Percentiles rank a stretch among this genome's conserved stretches.
phyloP scores from a whole-genome alignment of 2,888 invertebrate species.

The Magallana nippona region DNA sequence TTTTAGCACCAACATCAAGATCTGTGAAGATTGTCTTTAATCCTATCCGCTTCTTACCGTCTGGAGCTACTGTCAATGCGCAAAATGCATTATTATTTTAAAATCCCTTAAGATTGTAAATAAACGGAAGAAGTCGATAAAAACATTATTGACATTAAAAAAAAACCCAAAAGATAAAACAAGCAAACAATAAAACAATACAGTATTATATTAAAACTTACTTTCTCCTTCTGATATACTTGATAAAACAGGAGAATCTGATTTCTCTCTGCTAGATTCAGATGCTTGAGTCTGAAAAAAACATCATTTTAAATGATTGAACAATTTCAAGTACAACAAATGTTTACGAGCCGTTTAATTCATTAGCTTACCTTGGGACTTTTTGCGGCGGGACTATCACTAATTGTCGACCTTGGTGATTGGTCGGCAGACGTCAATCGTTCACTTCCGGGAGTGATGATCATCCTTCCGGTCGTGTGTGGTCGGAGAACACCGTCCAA shows the following conservation, averaged over 20 bases:
- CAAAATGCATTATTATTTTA: not conserved
- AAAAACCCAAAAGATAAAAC: too few species aligned
- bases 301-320: not conserved
- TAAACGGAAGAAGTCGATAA: too few species aligned
- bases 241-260: not conserved
- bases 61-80: not conserved
- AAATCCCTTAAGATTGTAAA: not conserved
- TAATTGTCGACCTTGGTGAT: constrained; percentile 17
- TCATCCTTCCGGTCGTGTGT: constrained; percentile 51
- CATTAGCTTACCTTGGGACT: not conserved
- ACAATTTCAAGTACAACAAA: not conserved
- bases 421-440: not conserved
- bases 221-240: not conserved
- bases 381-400: constrained; percentile 16
- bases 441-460: constrained; percentile 31
- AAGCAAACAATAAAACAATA: too few species aligned
- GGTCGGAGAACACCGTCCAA: constrained; percentile 59
- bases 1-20: constrained; percentile 13
- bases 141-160: too few species aligned
- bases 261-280: not conserved
- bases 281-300: not conserved
- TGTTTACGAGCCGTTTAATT: not conserved
- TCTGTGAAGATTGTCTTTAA: constrained; percentile 14
- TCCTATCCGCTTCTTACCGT: constrained; percentile 8
- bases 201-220: not conserved